Base-by-base conservation (phyloP, 2,113 vertebrate genomes). In the Myrmophylax atrothorax region DNA sequence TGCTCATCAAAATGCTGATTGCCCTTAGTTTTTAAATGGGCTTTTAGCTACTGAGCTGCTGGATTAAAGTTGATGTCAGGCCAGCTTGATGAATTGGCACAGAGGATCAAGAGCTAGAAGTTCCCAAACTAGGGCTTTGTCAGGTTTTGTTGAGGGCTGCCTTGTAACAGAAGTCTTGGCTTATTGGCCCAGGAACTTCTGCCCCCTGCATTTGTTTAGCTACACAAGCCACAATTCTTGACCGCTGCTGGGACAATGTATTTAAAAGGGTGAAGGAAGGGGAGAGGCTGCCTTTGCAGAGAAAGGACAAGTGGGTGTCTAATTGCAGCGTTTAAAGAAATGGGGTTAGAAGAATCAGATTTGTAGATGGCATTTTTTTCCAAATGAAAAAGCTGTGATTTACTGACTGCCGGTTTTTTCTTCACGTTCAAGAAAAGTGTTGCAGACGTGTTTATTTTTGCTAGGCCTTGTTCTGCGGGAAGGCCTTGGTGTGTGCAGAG, bases 121-220 rank as follows among this genome's bases (percentile, higher is more conserved):
- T 47, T 52, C 37, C 16, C 31, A 44, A 26, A 25, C 1, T 3
- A 2, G 38, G 23, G 38, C 26, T 35, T 58, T 42, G 15, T 46
- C 35, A 3, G 40, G 12, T 64, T 60, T 74, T 23, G 8, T 4
- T 15, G 66, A 67, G 16, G 12, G 29, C 64, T 58, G 50, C 64
- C 31, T 29, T n/a, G 14, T 40, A 38, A 7, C 35, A 40, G 17
- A 31, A 47, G 18, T 31, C 40, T 64, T 35, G 19, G 12, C 38
- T 76, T 29, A 14, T 47, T n/a, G 42, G 53, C 40, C 8, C 33
- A 25, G 60, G 14, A 28, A 5, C 47, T 62, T 50, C 38, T 3
- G 22, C 14, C 4, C 18, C 0, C 0, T 12, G 3, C 15, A 4
- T 3, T 3, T 33, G 3, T 50, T 55, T 20, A 14, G 14, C 40